Conservation (phyloP, 2,113 vertebrate genomes). For the Mus musculus region GRCm39 chr3:31507501-31508000, state of each 20-base stretch:
- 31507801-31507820: background rate
- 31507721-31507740: background rate
- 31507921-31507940: slow-evolving; percentile 37
- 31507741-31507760: background rate
- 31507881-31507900: slow-evolving; percentile 7
- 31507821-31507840: background rate
- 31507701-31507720: background rate
- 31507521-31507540: background rate
- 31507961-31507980: background rate
- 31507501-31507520: background rate
- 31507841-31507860: too few species aligned
- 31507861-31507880: slow-evolving; percentile 5
- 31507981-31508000: background rate
- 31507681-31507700: too few species aligned
- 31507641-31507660: background rate
- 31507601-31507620: background rate
- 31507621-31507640: background rate
- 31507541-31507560: background rate
- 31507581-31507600: background rate
- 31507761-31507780: background rate
- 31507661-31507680: too few species aligned
- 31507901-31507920: background rate
- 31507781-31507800: background rate
- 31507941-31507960: slow-evolving; percentile 33
- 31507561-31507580: background rate